phyloP scores from a whole-genome alignment of 2,888 invertebrate genomes.

The Apodemia zela region DNA sequence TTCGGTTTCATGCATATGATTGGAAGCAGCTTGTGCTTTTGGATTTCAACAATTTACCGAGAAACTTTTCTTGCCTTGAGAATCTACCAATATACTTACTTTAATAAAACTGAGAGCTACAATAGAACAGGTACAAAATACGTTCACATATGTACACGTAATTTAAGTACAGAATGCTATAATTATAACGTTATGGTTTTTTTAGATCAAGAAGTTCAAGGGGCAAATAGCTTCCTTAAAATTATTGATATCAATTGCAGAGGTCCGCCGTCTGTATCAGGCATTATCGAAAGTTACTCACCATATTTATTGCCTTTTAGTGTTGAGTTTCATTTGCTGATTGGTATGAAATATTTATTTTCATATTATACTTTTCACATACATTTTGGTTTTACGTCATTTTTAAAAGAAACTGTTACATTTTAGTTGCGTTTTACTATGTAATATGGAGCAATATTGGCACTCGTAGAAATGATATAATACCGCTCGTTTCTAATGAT shows the following conservation, averaged over 20 bases:
- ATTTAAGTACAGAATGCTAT: no score
- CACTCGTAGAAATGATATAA: not conserved
- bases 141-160: no score
- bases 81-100: not conserved
- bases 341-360: conserved; percentile 5
- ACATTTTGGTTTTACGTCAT: no score
- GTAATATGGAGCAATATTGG: conserved; percentile 18
- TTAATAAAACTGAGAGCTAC: not conserved
- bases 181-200: no score
- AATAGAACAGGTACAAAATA: not conserved
- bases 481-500: not conserved
- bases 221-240: not conserved
- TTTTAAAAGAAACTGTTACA: not conserved
- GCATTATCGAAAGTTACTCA: conserved; percentile 15
- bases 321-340: conserved; percentile 17
- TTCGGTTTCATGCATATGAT: conserved; percentile 20
- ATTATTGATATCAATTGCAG: not conserved
- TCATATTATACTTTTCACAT: no score
- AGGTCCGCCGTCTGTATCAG: not conserved
- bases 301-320: conserved; percentile 19
- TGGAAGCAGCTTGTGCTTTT: conserved; percentile 14
- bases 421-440: conserved; percentile 18
- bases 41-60: conserved; percentile 16
- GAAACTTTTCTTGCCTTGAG: not conserved
- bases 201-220: not conserved